Evolutionary conservation across 2,797 vertebrate genomes (phyloP), one percentile per base, ranked within the genome.

Genomic region (Paedocypris micromegethes): DNA sequence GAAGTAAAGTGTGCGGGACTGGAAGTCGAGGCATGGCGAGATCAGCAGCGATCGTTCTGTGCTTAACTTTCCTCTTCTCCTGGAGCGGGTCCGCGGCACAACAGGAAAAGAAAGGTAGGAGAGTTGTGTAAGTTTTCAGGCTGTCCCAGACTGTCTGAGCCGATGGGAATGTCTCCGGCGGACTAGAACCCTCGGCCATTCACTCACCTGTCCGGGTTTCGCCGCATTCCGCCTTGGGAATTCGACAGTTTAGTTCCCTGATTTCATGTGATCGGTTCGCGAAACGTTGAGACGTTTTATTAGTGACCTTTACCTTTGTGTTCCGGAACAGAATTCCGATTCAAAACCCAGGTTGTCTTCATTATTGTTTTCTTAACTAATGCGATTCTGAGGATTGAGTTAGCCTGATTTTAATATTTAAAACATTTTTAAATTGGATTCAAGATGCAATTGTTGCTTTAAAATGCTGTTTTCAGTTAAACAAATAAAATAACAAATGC

Each of bases 61-160:
- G 68, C 56, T 77, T 89, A 71, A 85, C 80, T 73, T 85, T 74
- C 48, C 62, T 84, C 77, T 75, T 88, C 2, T 82, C 77, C 50
- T 40, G 79, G 60, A 76, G 83, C 74, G 85, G 66, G 56, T 77
- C 79, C 6, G 81, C 68, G 38, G 70, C 78, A 75, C 81, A 23
- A 23, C 23, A 78, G 81, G 86, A 91, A 83, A 86, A 73, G 80
- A 91, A 87, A 90, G 88, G 88, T 89, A 89, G 37, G 54, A 42
- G 37, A 42, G 5, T 68, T 49, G 43, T 57, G 43, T 66, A 73
- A 43, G 64, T 37, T 5, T 8, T 57, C 9, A 5, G 5, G 44
- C 53, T 50, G 44, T 42, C 41, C 8, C 23, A 23, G 23, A 23
- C 23, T 23, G 23, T 23, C 23, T 23, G 23, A 23, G 23, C 23